These are phyloP conservation scores for Sebastes diaconus DNA, from an alignment of 2,797 vertebrate species.

Conservation along the genomic window DNA sequence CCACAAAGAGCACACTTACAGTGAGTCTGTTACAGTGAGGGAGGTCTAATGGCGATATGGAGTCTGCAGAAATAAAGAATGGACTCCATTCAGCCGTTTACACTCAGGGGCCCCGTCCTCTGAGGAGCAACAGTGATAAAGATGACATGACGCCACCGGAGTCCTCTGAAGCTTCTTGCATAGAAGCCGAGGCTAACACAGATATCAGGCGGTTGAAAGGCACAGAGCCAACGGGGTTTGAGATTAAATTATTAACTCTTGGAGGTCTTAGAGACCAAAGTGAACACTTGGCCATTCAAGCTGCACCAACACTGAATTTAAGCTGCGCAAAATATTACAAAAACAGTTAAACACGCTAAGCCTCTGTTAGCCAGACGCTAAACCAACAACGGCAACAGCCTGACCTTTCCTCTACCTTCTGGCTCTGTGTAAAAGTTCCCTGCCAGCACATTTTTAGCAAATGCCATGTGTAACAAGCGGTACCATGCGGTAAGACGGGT, in stretches of 20 bases:
- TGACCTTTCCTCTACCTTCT: slow-evolving; percentile 53
- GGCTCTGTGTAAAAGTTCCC: slow-evolving; percentile 35
- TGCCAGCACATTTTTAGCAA: slow-evolving; percentile 61
- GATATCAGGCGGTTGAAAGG: slow-evolving; percentile 40
- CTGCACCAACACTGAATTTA: not conserved
- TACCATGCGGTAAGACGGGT: slow-evolving; percentile 50
- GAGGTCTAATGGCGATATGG: slow-evolving; percentile 32
- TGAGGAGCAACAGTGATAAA: slow-evolving; percentile 45
- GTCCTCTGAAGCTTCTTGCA: slow-evolving; percentile 25
- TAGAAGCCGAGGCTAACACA: slow-evolving; percentile 6
- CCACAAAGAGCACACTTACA: slow-evolving; percentile 9
- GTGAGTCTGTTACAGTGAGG: slow-evolving; percentile 19
- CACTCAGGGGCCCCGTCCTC: slow-evolving; percentile 21
- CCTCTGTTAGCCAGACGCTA: slow-evolving; percentile 31
- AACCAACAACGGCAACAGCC: slow-evolving; percentile 33
- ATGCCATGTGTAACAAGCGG: slow-evolving; percentile 45
- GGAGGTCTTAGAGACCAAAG: slow-evolving; percentile 5
- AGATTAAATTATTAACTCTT: slow-evolving; percentile 40
- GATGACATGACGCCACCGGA: slow-evolving; percentile 44
- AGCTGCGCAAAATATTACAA: not conserved
- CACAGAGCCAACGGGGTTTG: not conserved
- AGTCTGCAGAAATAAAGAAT: slow-evolving; percentile 43
- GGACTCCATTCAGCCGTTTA: slow-evolving; percentile 41
- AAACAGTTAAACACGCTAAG: slow-evolving; percentile 9
- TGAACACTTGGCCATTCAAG: slow-evolving; percentile 19